Base-by-base conservation (phyloP, 2,888 invertebrate genomes). In the Hydrotaea diabolus region DNA sequence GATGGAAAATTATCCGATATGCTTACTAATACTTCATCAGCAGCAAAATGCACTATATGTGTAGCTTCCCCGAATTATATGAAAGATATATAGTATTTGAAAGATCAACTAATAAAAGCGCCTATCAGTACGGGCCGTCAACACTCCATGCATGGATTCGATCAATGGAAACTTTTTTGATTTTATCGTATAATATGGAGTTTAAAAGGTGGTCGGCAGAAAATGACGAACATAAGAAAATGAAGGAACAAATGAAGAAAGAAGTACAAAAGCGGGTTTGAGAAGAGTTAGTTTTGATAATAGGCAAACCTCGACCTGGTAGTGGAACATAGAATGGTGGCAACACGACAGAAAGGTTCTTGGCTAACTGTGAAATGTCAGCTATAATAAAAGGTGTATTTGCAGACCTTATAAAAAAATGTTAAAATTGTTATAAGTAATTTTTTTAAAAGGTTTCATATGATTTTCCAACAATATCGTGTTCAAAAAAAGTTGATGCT, bases 91-190 rank as follows among this genome's bases (percentile, higher is more conserved):
- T 9, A 46, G 46, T 7, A 46, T 15, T 46, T 11, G 46, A 46
- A 46, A 46, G 4, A 46, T 46, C 46, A 46, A 46, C 5, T 3
- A 46, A 46, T 46, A 11, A 46, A 46, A 46, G n/a, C 11, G 46
- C 46, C 5, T 46, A 46, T 11, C 46, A 46, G 46, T 46, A 46
- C 11, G 46, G 46, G 8, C 17, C 17, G 53, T n/a, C n/a, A 53
- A 53, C 53, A n/a, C n/a, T 53, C 53, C 53, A 19, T 53, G 53
- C 53, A 53, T 19, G 53, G 53, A 53, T 53, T n/a, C 15, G 53
- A 53, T 53, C 53, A 53, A 53, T 53, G 19, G 53, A 53, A 53
- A 53, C 15, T 53, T 17, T 53, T 53, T 53, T 53, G 8, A 15
- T 17, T 53, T 53, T 53, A 53, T 53, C 53, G 19, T 17, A 39